Conservation (phyloP, 2,888 invertebrate genomes). For the Stenoptilia bipunctidactyla region DNA sequence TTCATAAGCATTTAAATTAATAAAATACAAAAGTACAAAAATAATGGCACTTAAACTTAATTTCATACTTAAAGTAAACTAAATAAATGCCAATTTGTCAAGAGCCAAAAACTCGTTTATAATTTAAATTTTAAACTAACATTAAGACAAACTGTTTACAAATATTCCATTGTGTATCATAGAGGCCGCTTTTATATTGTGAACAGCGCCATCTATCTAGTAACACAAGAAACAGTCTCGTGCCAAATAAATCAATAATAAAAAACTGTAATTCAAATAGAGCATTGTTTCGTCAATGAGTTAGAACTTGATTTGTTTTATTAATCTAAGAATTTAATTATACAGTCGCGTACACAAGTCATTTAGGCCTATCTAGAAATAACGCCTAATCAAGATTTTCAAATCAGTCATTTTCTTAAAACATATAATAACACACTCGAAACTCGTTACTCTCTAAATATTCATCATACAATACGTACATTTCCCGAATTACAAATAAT, state of each 20-base stretch:
- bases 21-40: slow-evolving; percentile 1
- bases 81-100: not conserved
- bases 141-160: no score
- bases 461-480: not conserved
- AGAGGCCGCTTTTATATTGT: no score
- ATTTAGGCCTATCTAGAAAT: slow-evolving; percentile 48
- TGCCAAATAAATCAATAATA: not conserved
- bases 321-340: not conserved
- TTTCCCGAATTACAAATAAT: not conserved
- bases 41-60: slow-evolving; percentile 3
- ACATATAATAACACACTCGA: slow-evolving; percentile 26
- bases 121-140: no score
- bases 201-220: slow-evolving; percentile 1
- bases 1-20: not conserved
- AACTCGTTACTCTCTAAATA: not conserved
- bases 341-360: slow-evolving; percentile 30
- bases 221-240: not conserved
- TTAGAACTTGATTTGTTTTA: no score
- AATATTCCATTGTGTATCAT: no score
- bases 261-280: not conserved
- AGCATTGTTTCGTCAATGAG: not conserved
- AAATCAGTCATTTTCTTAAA: slow-evolving; percentile 62
- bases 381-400: slow-evolving; percentile 42
- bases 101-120: not conserved
- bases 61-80: slow-evolving; percentile 1